Conservation (phyloP, 2,113 vertebrate species). For the Syngnathus typhle region DNA sequence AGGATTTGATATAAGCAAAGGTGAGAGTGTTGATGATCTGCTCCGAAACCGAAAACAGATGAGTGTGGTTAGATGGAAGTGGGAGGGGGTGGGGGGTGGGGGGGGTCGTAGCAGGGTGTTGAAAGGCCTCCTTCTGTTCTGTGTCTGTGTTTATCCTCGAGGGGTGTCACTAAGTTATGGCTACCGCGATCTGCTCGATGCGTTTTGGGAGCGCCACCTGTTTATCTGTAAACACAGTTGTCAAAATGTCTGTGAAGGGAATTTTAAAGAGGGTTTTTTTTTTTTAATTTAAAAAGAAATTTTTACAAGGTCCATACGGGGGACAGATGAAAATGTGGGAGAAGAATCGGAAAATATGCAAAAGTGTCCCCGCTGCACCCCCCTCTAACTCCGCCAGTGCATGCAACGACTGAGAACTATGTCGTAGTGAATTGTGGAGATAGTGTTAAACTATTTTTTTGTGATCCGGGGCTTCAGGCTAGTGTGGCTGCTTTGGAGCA, state of each 20-base stretch:
- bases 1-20: constrained; percentile 42
- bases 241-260: neutral
- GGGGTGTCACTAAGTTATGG: constrained; percentile 49
- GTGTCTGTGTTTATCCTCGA: constrained; percentile 58
- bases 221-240: neutral
- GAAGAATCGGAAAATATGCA: too few species aligned
- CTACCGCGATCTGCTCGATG: constrained; percentile 38
- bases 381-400: too few species aligned
- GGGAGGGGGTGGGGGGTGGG: neutral
- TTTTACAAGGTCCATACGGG: too few species aligned
- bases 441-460: too few species aligned
- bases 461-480: too few species aligned
- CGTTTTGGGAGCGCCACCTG: constrained; percentile 10
- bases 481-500: too few species aligned
- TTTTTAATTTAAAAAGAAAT: too few species aligned
- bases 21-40: constrained; percentile 49
- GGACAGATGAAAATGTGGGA: too few species aligned
- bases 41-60: constrained; percentile 67
- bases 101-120: neutral
- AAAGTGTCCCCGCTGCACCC: too few species aligned
- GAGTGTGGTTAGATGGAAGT: constrained; percentile 23
- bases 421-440: too few species aligned
- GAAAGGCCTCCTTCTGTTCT: constrained; percentile 52
- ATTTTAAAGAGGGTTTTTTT: too few species aligned
- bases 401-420: too few species aligned